Conservation (phyloP, 2,888 invertebrate genomes). For the Coleophora deauratella region DNA sequence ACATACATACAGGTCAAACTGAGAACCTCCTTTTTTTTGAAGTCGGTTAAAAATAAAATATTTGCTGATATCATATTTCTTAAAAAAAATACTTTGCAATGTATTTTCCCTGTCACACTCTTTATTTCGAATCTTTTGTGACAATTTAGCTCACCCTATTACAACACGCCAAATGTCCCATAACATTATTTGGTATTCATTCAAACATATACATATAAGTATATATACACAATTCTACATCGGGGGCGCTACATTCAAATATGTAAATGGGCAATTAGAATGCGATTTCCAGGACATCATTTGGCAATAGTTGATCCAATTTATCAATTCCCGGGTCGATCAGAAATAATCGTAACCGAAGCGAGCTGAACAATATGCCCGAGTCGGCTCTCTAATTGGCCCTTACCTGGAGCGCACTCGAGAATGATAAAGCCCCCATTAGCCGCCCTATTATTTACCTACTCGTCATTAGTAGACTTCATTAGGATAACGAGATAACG, state of each 20-base stretch:
- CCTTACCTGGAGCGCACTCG: conserved; percentile 74
- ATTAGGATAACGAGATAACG: conserved; percentile 75
- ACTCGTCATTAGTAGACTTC: conserved; percentile 75
- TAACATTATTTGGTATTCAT: too few relatives aligned
- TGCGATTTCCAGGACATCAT: conserved; percentile 55
- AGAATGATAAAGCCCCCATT: conserved; percentile 75
- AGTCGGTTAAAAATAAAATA: too few relatives aligned
- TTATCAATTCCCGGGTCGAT: conserved; percentile 68
- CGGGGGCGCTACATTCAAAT: neutral
- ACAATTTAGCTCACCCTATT: too few relatives aligned
- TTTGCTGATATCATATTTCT: too few relatives aligned
- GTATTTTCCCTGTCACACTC: too few relatives aligned
- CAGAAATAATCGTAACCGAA: conserved; percentile 72
- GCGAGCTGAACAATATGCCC: conserved; percentile 72
- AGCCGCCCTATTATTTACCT: conserved; percentile 75
- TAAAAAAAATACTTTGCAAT: too few relatives aligned
- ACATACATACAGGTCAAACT: too few relatives aligned
- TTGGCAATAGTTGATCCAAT: conserved; percentile 71
- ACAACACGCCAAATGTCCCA: too few relatives aligned
- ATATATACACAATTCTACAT: too few relatives aligned
- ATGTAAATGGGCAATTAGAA: conserved; percentile 23
- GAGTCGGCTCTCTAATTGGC: conserved; percentile 73
- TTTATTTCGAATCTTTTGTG: too few relatives aligned
- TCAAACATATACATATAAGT: too few relatives aligned
- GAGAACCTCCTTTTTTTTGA: too few relatives aligned